Evolutionary conservation across 2,888 invertebrate species (phyloP), one percentile per base, ranked within the genome.

Genomic region (Crepidodera aurea): DNA sequence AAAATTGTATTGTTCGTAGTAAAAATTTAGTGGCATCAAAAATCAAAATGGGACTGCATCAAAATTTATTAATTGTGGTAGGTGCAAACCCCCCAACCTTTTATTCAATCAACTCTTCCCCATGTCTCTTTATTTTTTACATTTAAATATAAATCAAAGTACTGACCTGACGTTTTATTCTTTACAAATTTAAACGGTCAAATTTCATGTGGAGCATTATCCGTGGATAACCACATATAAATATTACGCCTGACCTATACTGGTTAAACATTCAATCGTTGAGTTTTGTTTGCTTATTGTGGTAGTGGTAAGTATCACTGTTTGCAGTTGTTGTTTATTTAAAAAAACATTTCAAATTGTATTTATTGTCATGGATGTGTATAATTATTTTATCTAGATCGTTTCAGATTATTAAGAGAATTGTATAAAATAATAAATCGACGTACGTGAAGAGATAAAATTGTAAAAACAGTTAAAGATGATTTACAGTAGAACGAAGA

Each of bases 261-360:
- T 46, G 46, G 62, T 37, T 57, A 57, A 57, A 62, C 53, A 34
- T 40, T 62, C 34, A 40, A 40, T 40, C 46, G 22, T n/a, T 29
- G 46, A 29, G 50, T 18, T 48, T 40, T 62, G 57, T 59, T 58
- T 44, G 55, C 48, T 51, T 55, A 42, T 59, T 59, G 57, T 58
- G 58, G 34, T 13, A 10, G 34, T 34, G 34, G 22, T 22, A 22
- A 4, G 44, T 54, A 53, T 42, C 51, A 44, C 59, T 65, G 61
- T 65, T 65, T 65, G 55, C 58, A 40, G 42, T 54, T 22, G 51
- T 54, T 61, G 57, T 58, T 62, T 62, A 51, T 65, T 65, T 58
- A 62, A 54, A 54, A 62, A 65, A 61, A 59, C 51, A 61, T 58
- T 65, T 62, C 55, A 51, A 37, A 62, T 64, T 64, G 60, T 61